Base-by-base conservation (phyloP, 2,113 vertebrate species). In the Heloderma charlesbogerti region DNA sequence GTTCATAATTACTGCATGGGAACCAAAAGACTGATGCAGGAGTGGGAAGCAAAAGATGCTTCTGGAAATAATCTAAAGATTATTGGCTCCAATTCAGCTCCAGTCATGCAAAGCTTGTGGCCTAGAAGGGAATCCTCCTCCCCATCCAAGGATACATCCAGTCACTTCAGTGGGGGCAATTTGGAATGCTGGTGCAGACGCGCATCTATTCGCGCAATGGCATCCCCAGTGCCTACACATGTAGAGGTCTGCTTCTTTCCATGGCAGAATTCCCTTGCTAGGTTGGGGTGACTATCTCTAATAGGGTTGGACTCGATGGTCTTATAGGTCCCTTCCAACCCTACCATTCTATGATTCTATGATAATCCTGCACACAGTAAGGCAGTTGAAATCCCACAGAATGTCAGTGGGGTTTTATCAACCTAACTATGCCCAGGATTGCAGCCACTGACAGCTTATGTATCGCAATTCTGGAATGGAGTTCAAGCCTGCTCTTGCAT, bases 231-330 rank as follows among this genome's bases (percentile, higher is more conserved):
- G 37, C 9, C 29, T 72, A n/a, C 9, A 40, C 15, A 10, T 63
- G 27, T 43, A 29, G 8, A 43, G 40, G 27, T 29, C 66, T 85
- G 29, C 45, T 45, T 34, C 83, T 34, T n/a, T 43, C 82, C 77
- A n/a, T 45, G 88, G 71, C 43, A 86, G 34, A 72, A 71, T n/a
- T 72, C 84, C 34, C 45, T 86, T 72, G 69, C 84, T 72, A 31
- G 67, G 18, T 79, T 79, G 3, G 74, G 29, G 27, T 54, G 15
- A 43, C 6, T 78, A 71, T 43, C 57, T 78, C n/a, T n/a, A n/a
- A n/a, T n/a, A n/a, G n/a, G n/a, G n/a, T n/a, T n/a, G n/a, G n/a
- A n/a, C n/a, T n/a, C n/a, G n/a, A n/a, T n/a, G n/a, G n/a, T n/a
- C n/a, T n/a, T n/a, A n/a, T n/a, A n/a, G n/a, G n/a, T n/a, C n/a